Percentiles rank a stretch among this genome's conserved stretches.
These are phyloP conservation scores for Staurois parvus DNA, from an alignment of 2,797 vertebrate species.

Conservation along the genomic window DNA sequence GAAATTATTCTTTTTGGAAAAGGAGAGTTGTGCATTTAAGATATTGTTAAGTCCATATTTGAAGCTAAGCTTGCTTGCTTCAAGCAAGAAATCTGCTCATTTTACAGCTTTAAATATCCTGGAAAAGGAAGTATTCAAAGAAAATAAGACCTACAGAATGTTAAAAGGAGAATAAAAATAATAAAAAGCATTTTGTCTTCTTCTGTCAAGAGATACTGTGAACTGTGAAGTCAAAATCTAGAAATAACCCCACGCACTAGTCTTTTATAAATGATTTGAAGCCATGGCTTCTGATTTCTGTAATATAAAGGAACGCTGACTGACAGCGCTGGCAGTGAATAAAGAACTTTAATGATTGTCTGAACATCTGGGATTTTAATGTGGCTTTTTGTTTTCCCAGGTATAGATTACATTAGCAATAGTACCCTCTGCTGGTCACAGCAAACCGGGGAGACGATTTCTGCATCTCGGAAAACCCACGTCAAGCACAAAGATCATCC, in stretches of 20 bases:
- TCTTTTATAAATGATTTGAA: slow-evolving; percentile 55
- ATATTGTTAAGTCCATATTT: not conserved
- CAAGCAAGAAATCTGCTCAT: not conserved
- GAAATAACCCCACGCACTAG: slow-evolving; percentile 41
- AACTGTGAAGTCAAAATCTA: slow-evolving; percentile 52
- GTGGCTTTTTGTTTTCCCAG: slow-evolving; percentile 13
- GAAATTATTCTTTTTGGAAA: not conserved
- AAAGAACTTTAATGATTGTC: slow-evolving; percentile 58
- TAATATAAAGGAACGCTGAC: slow-evolving; percentile 54
- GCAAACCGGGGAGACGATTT: not conserved
- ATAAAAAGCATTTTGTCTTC: slow-evolving; percentile 42
- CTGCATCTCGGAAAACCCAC: not conserved
- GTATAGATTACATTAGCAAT: slow-evolving; percentile 47
- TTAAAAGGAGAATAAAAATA: slow-evolving; percentile 29
- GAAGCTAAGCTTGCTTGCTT: not conserved
- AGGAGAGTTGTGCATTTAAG: not conserved
- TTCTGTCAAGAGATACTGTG: slow-evolving; percentile 56
- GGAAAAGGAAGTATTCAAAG: slow-evolving; percentile 2
- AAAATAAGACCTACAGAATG: slow-evolving; percentile 23
- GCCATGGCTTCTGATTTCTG: slow-evolving; percentile 46
- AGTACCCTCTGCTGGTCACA: slow-evolving; percentile 45
- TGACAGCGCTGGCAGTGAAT: slow-evolving; percentile 47
- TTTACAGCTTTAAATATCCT: slow-evolving; percentile 1
- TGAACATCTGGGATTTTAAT: slow-evolving; percentile 53
- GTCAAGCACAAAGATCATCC: slow-evolving; percentile 32